phyloP scores from a whole-genome alignment of 2,113 vertebrate genomes.

The Spea bombifrons region DNA sequence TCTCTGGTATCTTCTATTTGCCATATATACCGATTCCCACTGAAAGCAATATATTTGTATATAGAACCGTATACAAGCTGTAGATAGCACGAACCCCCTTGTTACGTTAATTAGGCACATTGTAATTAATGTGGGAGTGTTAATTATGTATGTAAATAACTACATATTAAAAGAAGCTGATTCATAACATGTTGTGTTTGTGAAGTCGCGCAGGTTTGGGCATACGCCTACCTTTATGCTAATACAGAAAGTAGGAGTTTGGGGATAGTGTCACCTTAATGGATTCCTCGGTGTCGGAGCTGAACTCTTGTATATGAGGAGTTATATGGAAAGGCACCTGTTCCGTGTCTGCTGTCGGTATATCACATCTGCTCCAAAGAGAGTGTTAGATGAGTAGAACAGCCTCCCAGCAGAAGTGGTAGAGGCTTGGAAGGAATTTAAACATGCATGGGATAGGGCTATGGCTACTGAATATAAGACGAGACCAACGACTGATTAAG shows the following conservation, averaged over 20 bases:
- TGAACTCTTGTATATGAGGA: too few relatives aligned
- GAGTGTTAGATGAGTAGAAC: too few relatives aligned
- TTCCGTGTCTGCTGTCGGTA: too few relatives aligned
- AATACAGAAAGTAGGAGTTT: neutral
- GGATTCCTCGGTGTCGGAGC: too few relatives aligned
- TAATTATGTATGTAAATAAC: conserved; percentile 30
- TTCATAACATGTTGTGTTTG: conserved; percentile 8
- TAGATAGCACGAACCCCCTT: conserved; percentile 14
- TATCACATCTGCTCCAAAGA: too few relatives aligned
- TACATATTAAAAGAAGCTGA: conserved; percentile 35
- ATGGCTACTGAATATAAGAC: too few relatives aligned
- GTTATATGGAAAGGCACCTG: too few relatives aligned
- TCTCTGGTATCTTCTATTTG: neutral
- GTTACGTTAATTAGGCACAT: conserved; percentile 19
- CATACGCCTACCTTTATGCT: neutral
- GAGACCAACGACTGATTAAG: too few relatives aligned
- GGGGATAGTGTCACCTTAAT: neutral
- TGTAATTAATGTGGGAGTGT: conserved; percentile 5
- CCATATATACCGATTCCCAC: neutral
- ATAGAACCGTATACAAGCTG: conserved; percentile 14
- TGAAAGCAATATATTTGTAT: conserved; percentile 40
- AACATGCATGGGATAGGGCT: too few relatives aligned
- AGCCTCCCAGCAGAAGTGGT: too few relatives aligned
- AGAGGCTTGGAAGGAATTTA: too few relatives aligned
- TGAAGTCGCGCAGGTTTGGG: neutral